A percentile compares a stretch with the other conserved stretches of the same genome.
Conservation (phyloP, 2,797 vertebrate species). For the Vipera ursinii region DNA sequence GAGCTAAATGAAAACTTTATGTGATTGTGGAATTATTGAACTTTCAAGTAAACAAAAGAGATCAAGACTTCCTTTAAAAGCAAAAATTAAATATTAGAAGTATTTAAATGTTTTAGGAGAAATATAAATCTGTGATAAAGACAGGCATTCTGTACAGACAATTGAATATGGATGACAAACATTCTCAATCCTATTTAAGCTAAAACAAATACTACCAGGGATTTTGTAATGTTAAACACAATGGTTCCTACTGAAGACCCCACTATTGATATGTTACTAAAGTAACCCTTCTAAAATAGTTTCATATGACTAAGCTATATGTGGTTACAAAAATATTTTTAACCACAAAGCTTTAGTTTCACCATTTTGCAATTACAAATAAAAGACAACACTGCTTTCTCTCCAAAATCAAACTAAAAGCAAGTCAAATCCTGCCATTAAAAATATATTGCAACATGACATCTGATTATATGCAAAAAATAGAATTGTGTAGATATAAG, state of each 20-base stretch:
- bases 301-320: conserved; percentile 10
- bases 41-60: neutral
- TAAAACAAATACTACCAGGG: neutral
- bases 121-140: neutral
- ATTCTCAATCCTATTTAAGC: neutral
- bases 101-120: neutral
- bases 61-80: neutral
- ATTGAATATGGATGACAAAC: neutral
- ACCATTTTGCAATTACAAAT: conserved; percentile 20
- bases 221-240: conserved; percentile 10
- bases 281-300: neutral
- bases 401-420: conserved; percentile 18
- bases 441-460: conserved; percentile 8
- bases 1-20: neutral
- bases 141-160: neutral
- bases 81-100: neutral
- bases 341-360: conserved; percentile 1
- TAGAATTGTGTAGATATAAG: conserved; percentile 4
- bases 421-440: conserved; percentile 20
- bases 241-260: neutral
- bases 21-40: neutral
- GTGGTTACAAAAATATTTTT: conserved; percentile 18
- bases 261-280: neutral
- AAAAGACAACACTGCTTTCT: conserved; percentile 14
- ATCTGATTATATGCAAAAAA: neutral